These are phyloP conservation scores for Siphamia tubifer DNA, from an alignment of 2,113 vertebrate species.

Conservation along the genomic window DNA sequence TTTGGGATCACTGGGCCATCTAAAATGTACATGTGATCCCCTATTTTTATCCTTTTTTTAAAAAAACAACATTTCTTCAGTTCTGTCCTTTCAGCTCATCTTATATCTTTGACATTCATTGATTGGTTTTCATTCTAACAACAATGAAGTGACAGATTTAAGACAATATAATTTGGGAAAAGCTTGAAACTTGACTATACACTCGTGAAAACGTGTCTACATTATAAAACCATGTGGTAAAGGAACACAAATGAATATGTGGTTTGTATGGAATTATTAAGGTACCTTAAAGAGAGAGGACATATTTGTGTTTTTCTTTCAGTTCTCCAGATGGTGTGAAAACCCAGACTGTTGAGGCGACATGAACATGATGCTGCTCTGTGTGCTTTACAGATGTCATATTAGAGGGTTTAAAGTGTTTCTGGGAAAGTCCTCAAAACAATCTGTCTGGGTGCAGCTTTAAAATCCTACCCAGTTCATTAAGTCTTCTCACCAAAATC, in stretches of 20 bases:
- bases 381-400: slow-evolving; percentile 2
- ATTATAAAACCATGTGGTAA: background rate
- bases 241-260: background rate
- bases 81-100: slow-evolving; percentile 1
- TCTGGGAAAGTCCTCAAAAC: background rate
- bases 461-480: too few species aligned
- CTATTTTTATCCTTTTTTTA: too few species aligned
- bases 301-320: background rate
- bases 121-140: background rate
- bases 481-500: too few species aligned
- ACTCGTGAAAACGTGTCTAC: too few species aligned
- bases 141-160: background rate
- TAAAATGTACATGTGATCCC: too few species aligned
- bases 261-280: background rate
- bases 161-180: too few species aligned
- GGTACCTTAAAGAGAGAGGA: background rate
- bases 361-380: slow-evolving; percentile 1
- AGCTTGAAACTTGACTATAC: too few species aligned
- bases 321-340: background rate
- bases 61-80: background rate
- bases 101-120: background rate
- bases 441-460: background rate
- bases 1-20: too few species aligned
- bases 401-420: slow-evolving; percentile 17
- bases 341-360: background rate